Evolutionary conservation across 2,113 vertebrate species (phyloP).

Genomic region (Oreochromis aureus): DNA sequence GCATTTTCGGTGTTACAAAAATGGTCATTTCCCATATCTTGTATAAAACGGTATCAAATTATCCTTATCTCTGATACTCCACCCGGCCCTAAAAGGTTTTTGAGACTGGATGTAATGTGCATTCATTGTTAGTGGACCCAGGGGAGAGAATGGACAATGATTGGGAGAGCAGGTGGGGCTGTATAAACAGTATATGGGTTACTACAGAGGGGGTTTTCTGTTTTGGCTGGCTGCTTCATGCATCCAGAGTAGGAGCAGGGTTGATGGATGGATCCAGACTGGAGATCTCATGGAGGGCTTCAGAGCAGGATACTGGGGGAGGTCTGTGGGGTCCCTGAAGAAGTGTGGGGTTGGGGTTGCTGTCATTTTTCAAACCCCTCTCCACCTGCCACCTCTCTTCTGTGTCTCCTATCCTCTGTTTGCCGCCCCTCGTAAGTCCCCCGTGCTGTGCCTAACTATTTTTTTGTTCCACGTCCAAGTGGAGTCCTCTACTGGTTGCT

Average conservation of each 20-base stretch:
- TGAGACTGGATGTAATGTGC: background rate
- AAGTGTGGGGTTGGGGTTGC: background rate
- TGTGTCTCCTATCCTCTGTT: slow-evolving; percentile 39
- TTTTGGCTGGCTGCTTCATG: slow-evolving; percentile 18
- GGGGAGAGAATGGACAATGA: background rate
- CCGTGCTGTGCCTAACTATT: background rate
- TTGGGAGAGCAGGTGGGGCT: background rate
- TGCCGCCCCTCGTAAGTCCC: background rate
- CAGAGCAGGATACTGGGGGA: slow-evolving; percentile 41
- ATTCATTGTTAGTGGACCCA: background rate
- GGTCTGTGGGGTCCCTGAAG: slow-evolving; percentile 50
- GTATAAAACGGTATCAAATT: background rate
- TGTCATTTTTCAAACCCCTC: slow-evolving; percentile 70
- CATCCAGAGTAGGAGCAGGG: background rate
- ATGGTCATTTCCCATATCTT: background rate
- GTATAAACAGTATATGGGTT: slow-evolving; percentile 29
- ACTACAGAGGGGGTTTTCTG: slow-evolving; percentile 16
- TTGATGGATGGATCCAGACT: slow-evolving; percentile 61
- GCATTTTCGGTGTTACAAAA: background rate
- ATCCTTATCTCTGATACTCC: background rate
- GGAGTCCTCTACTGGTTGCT: background rate
- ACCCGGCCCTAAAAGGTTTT: background rate
- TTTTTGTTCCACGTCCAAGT: slow-evolving; percentile 12
- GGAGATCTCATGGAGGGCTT: slow-evolving; percentile 41
- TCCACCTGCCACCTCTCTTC: slow-evolving; percentile 58